phyloP scores from a whole-genome alignment of 2,113 vertebrate species.

The Archocentrus centrarchus region DNA sequence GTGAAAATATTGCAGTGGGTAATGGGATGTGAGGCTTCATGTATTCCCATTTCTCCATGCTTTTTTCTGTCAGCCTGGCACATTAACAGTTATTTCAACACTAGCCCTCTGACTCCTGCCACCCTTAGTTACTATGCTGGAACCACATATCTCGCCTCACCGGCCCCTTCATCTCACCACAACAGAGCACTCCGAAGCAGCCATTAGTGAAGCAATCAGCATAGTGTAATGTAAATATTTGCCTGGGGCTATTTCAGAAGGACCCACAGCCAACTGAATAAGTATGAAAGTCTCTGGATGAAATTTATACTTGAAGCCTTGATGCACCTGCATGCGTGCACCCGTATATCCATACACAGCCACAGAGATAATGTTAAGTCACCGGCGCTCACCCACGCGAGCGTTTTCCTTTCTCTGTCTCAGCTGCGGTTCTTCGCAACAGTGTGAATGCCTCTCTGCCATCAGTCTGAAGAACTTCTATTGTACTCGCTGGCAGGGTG shows the following conservation, averaged over 20 bases:
- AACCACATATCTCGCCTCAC: constrained; percentile 24
- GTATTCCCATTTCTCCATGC: constrained; percentile 38
- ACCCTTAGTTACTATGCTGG: constrained; percentile 54
- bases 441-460: constrained; percentile 3
- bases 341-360: not conserved
- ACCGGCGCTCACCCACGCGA: not conserved
- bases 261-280: constrained; percentile 24
- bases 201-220: constrained; percentile 62
- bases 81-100: constrained; percentile 54
- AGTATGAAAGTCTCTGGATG: not conserved
- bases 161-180: constrained; percentile 17
- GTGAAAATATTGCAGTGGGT: constrained; percentile 33
- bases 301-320: constrained; percentile 15
- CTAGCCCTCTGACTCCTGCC: constrained; percentile 37
- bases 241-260: constrained; percentile 31
- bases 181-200: not conserved
- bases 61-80: constrained; percentile 21
- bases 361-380: not conserved
- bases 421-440: not conserved
- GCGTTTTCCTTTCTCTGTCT: constrained; percentile 6
- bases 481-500: constrained; percentile 41
- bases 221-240: constrained; percentile 66
- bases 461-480: constrained; percentile 38
- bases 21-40: constrained; percentile 58
- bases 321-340: constrained; percentile 1